Percentiles rank a stretch among this genome's conserved stretches.
phyloP scores from a whole-genome alignment of 2,113 vertebrate genomes.

The Nesoenas mayeri region DNA sequence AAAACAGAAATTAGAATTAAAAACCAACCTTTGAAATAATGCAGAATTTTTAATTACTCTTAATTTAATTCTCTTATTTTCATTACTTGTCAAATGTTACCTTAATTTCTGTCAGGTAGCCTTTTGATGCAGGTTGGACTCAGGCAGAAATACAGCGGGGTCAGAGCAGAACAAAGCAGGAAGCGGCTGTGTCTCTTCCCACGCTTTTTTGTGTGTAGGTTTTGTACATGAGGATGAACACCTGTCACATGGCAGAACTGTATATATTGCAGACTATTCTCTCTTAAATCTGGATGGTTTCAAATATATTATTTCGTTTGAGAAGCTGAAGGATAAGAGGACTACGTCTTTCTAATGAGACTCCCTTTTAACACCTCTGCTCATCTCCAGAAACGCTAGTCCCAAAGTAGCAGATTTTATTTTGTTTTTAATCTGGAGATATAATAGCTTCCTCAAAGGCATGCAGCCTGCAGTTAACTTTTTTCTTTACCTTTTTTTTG shows the following conservation, averaged over 20 bases:
- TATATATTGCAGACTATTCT: neutral
- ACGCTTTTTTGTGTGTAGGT: neutral
- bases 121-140: conserved; percentile 26
- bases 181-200: neutral
- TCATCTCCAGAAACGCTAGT: conserved; percentile 14
- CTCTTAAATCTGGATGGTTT: neutral
- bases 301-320: neutral
- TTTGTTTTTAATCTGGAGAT: neutral
- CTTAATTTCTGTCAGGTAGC: conserved; percentile 50
- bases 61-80: neutral
- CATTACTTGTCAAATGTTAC: conserved; percentile 12
- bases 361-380: neutral
- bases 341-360: neutral
- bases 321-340: neutral
- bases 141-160: neutral
- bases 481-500: neutral
- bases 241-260: neutral
- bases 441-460: conserved; percentile 19
- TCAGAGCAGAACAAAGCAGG: conserved; percentile 22
- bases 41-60: conserved; percentile 10
- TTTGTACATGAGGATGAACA: neutral
- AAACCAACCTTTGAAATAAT: conserved; percentile 38
- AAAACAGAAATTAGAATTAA: neutral
- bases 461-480: neutral
- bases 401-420: neutral